These are phyloP conservation scores for Micrastur ruficollis DNA, from an alignment of 2,797 vertebrate species.

Conservation along the genomic window DNA sequence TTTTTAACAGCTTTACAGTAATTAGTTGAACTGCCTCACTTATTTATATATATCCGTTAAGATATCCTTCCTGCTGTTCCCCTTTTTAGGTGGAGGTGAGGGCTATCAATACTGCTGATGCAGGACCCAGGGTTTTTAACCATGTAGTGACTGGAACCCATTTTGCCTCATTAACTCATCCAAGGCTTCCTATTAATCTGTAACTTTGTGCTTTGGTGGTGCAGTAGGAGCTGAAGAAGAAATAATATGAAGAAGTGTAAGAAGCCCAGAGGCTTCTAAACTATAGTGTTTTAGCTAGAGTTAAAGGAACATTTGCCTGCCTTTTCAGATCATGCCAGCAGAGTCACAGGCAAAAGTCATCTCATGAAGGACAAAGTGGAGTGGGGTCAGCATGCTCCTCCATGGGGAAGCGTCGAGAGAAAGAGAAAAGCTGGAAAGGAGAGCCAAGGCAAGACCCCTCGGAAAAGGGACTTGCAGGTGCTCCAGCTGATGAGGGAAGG, in stretches of 20 bases:
- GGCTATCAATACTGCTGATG: not conserved
- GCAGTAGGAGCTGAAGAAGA: not conserved
- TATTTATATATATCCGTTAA: not conserved
- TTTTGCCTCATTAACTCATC: not conserved
- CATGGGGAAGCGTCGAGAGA: fast-evolving
- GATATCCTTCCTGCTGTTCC: not conserved
- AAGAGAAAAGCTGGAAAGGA: not conserved
- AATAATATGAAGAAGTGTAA: not conserved
- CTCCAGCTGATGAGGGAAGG: not conserved
- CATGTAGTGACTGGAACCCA: too few species aligned
- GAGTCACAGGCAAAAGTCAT: not conserved
- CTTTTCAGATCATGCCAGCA: not conserved
- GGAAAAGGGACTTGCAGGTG: not conserved
- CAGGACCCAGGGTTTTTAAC: not conserved
- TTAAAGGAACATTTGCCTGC: not conserved
- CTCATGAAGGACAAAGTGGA: not conserved
- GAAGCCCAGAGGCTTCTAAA: not conserved
- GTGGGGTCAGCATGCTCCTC: not conserved
- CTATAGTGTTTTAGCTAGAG: not conserved
- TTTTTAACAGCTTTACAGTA: not conserved
- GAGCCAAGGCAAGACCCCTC: not conserved
- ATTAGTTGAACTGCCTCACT: not conserved
- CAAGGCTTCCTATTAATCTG: not conserved
- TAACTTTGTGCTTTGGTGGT: not conserved
- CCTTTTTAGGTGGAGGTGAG: not conserved